Base-by-base conservation (phyloP, 2,797 vertebrate species). In the Xerus rutilus region DNA sequence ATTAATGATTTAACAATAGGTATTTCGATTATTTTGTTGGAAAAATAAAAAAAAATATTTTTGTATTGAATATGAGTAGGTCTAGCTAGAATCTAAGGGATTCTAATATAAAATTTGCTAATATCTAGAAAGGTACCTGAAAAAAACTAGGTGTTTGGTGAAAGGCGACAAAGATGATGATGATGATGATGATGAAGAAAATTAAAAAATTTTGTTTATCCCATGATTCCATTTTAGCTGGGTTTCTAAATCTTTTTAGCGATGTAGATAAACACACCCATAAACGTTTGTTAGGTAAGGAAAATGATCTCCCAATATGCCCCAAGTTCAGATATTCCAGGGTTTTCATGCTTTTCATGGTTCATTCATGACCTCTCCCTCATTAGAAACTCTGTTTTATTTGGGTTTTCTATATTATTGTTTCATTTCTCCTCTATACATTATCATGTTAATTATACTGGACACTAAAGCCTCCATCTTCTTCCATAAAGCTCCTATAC, bases 251-350 rank as follows among this genome's bases (percentile, higher is more conserved):
- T 2, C 1, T 45, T 49, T 84, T 84, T 12, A n/a, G 69, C 82
- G 23, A 39, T 78, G 17, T 30, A 14, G 70, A 1, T 47, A 32
- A 39, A 32, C 17, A 43, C 64, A 7, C 64, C 4, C 3, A 77
- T 28, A 92, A 91, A 59, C 0, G 78, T 13, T 57, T 65, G 0
- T 64, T 62, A 23, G 15, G 12, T 7, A 77, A 7, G 18, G 20
- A 86, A 96, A 94, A 76, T 74, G 15, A 83, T 69, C 69, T 89
- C 43, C 73, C 2, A 18, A 65, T 59, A 89, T 83, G 67, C 32
- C 32, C 25, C 72, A 86, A 89, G 30, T 69, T 86, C 35, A 49
- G 39, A 70, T 4, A 73, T 28, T 73, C 0, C 0, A 93, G 52
- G 20, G 52, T 92, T 67, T 86, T n/a, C 57, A 28, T 49, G 25